These are phyloP conservation scores for Lymantria monacha DNA, from an alignment of 2,888 invertebrate species.

Conservation along the genomic window DNA sequence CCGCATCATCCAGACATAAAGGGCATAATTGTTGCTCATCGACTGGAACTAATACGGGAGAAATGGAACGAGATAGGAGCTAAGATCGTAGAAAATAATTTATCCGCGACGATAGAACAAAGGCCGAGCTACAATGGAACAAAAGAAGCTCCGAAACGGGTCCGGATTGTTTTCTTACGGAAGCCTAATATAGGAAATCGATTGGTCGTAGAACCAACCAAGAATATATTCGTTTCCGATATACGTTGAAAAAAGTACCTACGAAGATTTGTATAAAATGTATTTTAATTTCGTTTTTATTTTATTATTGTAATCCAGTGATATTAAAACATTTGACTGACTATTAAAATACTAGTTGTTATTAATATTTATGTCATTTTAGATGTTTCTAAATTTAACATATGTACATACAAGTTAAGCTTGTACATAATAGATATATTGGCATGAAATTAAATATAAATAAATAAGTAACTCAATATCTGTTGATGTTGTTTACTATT, in stretches of 20 bases:
- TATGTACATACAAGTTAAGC: no score
- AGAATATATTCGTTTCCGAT: slow-evolving; percentile 59
- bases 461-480: no score
- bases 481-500: no score
- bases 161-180: slow-evolving; percentile 73
- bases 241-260: slow-evolving; percentile 44
- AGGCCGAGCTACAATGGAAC: slow-evolving; percentile 72
- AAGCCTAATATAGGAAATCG: slow-evolving; percentile 74
- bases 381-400: no score
- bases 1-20: slow-evolving; percentile 79
- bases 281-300: no score
- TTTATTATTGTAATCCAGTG: no score
- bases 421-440: no score
- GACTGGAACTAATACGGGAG: slow-evolving; percentile 80
- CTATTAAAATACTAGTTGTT: no score
- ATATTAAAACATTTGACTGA: no score
- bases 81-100: slow-evolving; percentile 79
- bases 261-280: slow-evolving; percentile 1
- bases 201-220: slow-evolving; percentile 64
- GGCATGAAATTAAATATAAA: no score
- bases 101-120: slow-evolving; percentile 77
- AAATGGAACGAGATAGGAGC: slow-evolving; percentile 78
- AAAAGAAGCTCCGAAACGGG: slow-evolving; percentile 69
- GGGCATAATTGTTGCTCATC: slow-evolving; percentile 79
- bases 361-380: no score